Percentiles rank a stretch among this genome's conserved stretches.
Conservation (phyloP, 1,140 invertebrate species). For the Wasmannia auropunctata region DNA sequence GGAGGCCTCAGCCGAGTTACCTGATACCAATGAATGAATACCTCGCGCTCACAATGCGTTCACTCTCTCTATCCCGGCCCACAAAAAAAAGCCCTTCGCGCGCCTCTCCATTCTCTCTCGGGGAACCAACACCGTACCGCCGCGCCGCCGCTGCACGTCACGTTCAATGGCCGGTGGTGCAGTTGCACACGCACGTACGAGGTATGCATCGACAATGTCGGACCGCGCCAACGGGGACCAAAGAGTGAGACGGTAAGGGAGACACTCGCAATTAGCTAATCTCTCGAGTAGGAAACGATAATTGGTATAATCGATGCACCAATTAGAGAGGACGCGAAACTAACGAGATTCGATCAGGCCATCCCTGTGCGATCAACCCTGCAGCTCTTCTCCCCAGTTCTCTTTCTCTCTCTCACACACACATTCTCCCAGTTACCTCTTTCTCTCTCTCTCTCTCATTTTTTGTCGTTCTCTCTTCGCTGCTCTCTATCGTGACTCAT, state of each 20-base stretch:
- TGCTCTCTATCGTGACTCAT: conserved; percentile 20
- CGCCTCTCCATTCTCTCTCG: conserved; percentile 2
- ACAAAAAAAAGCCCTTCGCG: conserved; percentile 60
- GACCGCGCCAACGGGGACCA: conserved; percentile 25
- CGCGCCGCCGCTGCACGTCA: conserved; percentile 65
- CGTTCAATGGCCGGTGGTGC: conserved; percentile 69
- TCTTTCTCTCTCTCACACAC: background rate
- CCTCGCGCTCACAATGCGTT: conserved; percentile 71
- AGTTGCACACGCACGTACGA: conserved; percentile 57
- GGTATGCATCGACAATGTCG: conserved; percentile 42
- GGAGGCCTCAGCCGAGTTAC: conserved; percentile 69
- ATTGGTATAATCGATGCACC: conserved; percentile 82
- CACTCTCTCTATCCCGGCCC: conserved; percentile 16
- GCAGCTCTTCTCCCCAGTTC: background rate
- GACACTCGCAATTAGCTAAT: conserved; percentile 79
- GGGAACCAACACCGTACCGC: conserved; percentile 65
- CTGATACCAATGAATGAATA: conserved; percentile 79
- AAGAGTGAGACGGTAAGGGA: conserved; percentile 55
- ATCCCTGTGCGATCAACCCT: conserved; percentile 11
- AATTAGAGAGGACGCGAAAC: conserved; percentile 76
- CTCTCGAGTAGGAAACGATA: conserved; percentile 79
- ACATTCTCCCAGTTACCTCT: background rate
- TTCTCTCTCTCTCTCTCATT: background rate
- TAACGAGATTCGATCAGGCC: conserved; percentile 78
- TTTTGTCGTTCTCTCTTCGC: background rate